Evolutionary conservation across 2,888 invertebrate genomes (phyloP), one percentile per base, ranked within the genome.

Genomic region (Podotricha telesiphe): DNA sequence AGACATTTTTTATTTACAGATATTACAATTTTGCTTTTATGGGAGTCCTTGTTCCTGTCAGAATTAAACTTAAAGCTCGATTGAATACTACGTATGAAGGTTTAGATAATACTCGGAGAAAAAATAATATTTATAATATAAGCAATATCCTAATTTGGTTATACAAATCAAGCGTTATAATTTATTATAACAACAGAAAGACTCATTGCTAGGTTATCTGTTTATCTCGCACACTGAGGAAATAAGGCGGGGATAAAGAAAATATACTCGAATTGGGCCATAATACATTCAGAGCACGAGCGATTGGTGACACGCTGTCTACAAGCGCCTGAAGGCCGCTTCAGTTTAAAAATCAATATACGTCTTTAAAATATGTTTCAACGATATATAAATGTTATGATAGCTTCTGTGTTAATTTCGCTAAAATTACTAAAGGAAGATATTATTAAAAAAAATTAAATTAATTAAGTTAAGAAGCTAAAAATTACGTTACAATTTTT

Each of bases 251-350:
- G 8, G 42, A 42, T 42, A 42, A 42, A 42, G 13, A 42, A n/a
- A n/a, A 42, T 42, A 42, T 42, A 42, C 42, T 42, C 42, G 8
- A 42, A 34, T 28, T 42, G 48, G n/a, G 42, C 50, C 45, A 59
- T 40, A 47, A 48, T 61, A 61, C 10, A 48, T 47, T 47, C 48
- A 48, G 17, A 34, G 48, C 67, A 37, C 42, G 51, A 45, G 40
- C 42, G 17, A 50, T 56, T 50, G 67, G 64, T 67, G 70, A 70
- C 67, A 67, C 42, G 64, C 67, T 59, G 70, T 70, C 70, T 70
- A 65, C 68, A 19, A 55, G 20, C 58, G 55, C 53, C 65, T 53
- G 48, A 65, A n/a, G 58, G 50, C 50, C 53, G 50, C 37, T 34
- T 28, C 28, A 59, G 28, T 19, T 48, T 17, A 45, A 48, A 47